Conservation (phyloP, 2,797 vertebrate species). For the Pangasius larnaudii region DNA sequence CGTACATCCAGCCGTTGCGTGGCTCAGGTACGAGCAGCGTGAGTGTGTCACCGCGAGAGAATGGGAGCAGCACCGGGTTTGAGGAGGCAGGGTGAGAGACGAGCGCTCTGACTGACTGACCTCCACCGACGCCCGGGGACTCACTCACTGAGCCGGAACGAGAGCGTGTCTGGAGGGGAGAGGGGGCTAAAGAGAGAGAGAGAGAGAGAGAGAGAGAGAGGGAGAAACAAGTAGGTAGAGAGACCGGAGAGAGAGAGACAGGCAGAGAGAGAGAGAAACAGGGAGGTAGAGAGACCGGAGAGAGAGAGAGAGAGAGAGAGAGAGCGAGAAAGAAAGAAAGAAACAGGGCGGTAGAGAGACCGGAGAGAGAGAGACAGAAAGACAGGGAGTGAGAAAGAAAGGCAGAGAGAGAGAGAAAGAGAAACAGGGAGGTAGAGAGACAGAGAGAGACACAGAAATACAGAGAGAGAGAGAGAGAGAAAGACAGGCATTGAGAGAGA, state of each 20-base stretch:
- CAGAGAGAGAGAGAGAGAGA: background rate
- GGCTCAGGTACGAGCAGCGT: slow-evolving; percentile 85
- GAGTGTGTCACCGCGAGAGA: slow-evolving; percentile 81
- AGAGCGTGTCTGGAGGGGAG: slow-evolving; percentile 74
- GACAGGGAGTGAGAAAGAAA: no score
- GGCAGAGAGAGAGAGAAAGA: no score
- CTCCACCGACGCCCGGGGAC: slow-evolving; percentile 70
- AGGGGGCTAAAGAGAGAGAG: slow-evolving; percentile 66
- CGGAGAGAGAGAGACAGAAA: no score
- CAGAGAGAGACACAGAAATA: no score
- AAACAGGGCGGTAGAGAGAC: no score
- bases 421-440: no score
- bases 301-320: no score
- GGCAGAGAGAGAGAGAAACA: background rate
- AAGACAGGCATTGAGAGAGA: background rate
- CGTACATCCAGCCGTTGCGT: slow-evolving; percentile 94
- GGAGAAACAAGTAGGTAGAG: background rate
- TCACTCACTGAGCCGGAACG: slow-evolving; percentile 89
- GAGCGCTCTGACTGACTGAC: slow-evolving; percentile 80
- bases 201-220: background rate
- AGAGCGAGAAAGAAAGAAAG: no score
- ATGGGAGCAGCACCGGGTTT: slow-evolving; percentile 89
- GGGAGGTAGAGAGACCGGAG: no score
- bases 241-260: background rate
- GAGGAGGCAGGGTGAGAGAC: slow-evolving; percentile 82